Evolutionary conservation across 2,797 vertebrate genomes (phyloP).

Genomic region (Sebastes elongatus): DNA sequence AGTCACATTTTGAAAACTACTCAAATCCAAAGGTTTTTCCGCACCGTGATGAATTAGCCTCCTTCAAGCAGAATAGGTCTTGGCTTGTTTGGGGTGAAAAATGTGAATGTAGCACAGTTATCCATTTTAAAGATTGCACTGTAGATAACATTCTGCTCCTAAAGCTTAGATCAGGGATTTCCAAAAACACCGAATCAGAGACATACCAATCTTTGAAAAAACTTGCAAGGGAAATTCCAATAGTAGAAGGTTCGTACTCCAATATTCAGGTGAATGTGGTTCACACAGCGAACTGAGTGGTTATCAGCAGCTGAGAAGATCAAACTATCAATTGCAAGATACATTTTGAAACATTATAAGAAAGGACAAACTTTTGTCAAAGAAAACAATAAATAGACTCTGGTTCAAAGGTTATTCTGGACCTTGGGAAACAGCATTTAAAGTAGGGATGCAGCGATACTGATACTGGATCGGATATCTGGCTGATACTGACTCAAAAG

Average conservation of each 20-base stretch:
- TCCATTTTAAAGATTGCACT: neutral
- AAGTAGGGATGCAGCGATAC: no score
- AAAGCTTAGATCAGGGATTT: neutral
- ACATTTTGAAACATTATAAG: neutral
- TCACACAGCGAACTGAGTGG: neutral
- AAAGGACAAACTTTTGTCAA: neutral
- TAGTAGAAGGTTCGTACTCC: neutral
- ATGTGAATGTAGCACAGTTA: neutral
- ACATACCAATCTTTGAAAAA: neutral
- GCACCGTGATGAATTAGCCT: constrained; percentile 1
- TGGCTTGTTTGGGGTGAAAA: neutral
- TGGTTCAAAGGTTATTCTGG: neutral
- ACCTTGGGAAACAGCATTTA: neutral
- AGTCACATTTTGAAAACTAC: neutral
- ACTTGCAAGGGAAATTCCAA: neutral
- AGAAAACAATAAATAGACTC: neutral
- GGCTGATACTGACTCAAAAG: no score
- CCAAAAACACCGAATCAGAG: neutral
- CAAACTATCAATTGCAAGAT: neutral
- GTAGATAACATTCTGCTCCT: neutral
- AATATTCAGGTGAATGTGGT: neutral
- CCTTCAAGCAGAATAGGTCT: neutral
- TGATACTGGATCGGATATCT: no score
- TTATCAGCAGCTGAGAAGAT: neutral
- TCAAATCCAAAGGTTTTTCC: constrained; percentile 9